Evolutionary conservation across 2,888 invertebrate genomes (phyloP), one percentile per base, ranked within the genome.

Genomic region (Synanthedon andrenaeformis): DNA sequence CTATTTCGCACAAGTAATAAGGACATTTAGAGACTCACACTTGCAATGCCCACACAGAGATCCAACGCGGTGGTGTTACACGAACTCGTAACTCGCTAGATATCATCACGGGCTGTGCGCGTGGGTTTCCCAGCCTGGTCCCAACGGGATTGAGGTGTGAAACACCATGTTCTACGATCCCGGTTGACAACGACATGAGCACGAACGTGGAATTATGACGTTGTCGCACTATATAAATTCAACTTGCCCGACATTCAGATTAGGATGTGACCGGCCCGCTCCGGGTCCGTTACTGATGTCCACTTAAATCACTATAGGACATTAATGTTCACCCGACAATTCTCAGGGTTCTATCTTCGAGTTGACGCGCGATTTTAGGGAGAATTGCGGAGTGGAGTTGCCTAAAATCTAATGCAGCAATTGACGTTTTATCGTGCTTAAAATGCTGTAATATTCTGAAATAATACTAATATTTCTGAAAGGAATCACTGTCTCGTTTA

Each of bases 181-280:
- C 64, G 59, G 59, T 35, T 62, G 74, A 74, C 74, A 69, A 64
- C 61, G 60, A 74, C 74, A 67, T 55, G 65, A 61, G 55, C 64
- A 66, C 61, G 64, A 58, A 58, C 60, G 59, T 64, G 69, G 67
- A 79, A 70, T 79, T 78, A 79, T 75, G 77, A 71, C 63, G 61
- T 59, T 66, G 60, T 45, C n/a, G 45, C 45, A 45, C 14, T 45
- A 13, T 45, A 45, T 61, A 59, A 59, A 63, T 64, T 55, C 57
- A 59, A 58, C 55, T 62, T 56, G 68, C 52, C 57, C 56, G 55
- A 63, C 62, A 72, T 72, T 73, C 68, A 73, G 74, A 73, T 74
- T 74, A 73, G 69, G 55, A 45, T 45, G 14, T 45, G 45, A 13
- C 13, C 13, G 45, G 45, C 45, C n/a, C 45, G 45, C 13, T 45